Evolutionary conservation across 2,113 vertebrate genomes (phyloP), one percentile per base, ranked within the genome.

Genomic region (Hystrix cristata): DNA sequence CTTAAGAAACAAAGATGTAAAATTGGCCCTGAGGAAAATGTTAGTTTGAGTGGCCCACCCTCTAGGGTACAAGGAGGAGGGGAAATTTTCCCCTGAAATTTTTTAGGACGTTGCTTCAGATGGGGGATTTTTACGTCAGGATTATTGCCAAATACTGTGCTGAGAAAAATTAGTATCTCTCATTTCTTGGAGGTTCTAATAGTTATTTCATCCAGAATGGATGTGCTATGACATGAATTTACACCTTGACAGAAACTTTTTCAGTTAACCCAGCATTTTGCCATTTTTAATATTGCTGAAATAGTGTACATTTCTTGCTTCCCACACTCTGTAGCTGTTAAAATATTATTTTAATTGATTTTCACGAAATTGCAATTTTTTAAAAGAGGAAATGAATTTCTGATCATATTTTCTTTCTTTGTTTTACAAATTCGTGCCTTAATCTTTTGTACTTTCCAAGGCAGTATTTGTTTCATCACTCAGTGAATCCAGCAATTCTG

Each of bases 1-100:
- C 10, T 81, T 98, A n/a, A 96, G 97, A 87, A 98, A 97, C 59
- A 95, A 97, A 34, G 96, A 96, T 65, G 96, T 96, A 14, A 97
- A 94, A 76, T 59, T 76, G 31, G 89, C 97, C 53, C 38, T 97
- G 71, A 81, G 13, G 38, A 96, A 93, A 60, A 65, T 89, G 16
- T 34, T 96, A n/a, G 87, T 23, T 69, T 60, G 86, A 71, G 29
- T 21, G 76, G 29, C 31, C 29, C 31, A 55, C 29, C 51, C 48
- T 16, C 48, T 79, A 16, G 51, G 14, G 4, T 34, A 1, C 85
- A 67, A 81, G 31, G 4, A 51, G 3, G 10, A 27, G 13, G 14
- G 16, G 15, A 2, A 46, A 59, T 15, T 64, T 14, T 13, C 48
- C 27, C 67, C 43, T 51, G 43, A 60, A 51, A 29, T 60, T 91